phyloP scores from a whole-genome alignment of 2,113 vertebrate genomes.

The Hyla sarda region DNA sequence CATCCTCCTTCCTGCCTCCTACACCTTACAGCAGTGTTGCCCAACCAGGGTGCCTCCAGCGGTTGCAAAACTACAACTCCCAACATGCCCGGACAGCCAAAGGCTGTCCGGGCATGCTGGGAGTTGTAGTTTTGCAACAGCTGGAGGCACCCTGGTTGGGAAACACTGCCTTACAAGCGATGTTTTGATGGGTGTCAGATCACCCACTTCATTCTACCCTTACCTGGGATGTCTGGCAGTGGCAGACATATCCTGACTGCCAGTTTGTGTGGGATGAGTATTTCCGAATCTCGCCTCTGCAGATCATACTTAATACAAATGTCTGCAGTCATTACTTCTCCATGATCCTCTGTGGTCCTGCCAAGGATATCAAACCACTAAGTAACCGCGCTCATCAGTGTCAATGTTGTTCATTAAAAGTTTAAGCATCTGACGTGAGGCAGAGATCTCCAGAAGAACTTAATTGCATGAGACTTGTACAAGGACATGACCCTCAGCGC shows the following conservation, averaged over 20 bases:
- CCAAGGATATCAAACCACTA: conserved; percentile 33
- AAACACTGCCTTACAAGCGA: too few relatives aligned
- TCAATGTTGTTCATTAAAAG: conserved; percentile 27
- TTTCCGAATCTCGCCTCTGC: conserved; percentile 10
- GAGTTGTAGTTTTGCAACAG: too few relatives aligned
- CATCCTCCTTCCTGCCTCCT: not conserved
- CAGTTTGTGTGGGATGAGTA: not conserved
- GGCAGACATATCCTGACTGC: not conserved
- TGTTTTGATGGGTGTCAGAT: not conserved
- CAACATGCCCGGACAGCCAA: too few relatives aligned
- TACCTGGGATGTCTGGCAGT: not conserved
- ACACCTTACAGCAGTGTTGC: not conserved
- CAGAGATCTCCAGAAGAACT: not conserved
- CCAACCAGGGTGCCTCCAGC: too few relatives aligned
- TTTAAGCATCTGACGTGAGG: not conserved
- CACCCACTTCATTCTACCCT: not conserved
- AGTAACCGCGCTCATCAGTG: conserved; percentile 11
- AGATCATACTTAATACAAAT: conserved; percentile 38
- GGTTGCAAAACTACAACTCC: too few relatives aligned
- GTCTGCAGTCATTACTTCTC: conserved; percentile 28
- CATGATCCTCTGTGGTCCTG: conserved; percentile 3
- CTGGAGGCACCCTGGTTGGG: too few relatives aligned
- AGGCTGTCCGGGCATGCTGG: too few relatives aligned
- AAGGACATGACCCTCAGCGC: not conserved
- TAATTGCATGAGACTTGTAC: not conserved